phyloP scores from a whole-genome alignment of 2,888 invertebrate genomes.

The Clostera curtula region DNA sequence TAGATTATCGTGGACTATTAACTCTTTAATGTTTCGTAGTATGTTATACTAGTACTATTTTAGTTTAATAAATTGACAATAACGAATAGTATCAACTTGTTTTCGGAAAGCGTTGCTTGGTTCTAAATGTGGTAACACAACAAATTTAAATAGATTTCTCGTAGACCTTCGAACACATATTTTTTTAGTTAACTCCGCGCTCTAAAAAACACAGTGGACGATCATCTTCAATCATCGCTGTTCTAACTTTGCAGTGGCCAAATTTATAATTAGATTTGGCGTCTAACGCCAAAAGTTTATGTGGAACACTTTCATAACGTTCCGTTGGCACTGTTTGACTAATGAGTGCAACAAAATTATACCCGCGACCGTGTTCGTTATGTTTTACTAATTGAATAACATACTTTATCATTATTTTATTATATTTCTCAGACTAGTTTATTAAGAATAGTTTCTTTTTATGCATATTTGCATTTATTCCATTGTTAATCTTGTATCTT shows the following conservation, averaged over 20 bases:
- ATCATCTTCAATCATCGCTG: slow-evolving; percentile 12
- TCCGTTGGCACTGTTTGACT: slow-evolving; percentile 38
- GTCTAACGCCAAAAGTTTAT: slow-evolving; percentile 42
- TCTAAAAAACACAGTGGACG: slow-evolving; percentile 12
- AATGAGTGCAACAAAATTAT: slow-evolving; percentile 23
- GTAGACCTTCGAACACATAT: slow-evolving; percentile 7
- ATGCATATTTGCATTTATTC: not conserved
- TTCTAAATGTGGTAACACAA: too few relatives aligned
- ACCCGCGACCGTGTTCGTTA: slow-evolving; percentile 13
- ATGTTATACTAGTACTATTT: too few relatives aligned
- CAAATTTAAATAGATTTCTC: too few relatives aligned
- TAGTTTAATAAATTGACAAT: too few relatives aligned
- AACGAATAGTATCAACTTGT: too few relatives aligned
- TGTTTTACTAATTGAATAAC: slow-evolving; percentile 15
- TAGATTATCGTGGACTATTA: too few relatives aligned
- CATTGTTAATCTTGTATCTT: too few relatives aligned
- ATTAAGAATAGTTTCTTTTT: too few relatives aligned
- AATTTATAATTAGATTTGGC: slow-evolving; percentile 39
- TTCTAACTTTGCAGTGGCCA: slow-evolving; percentile 41
- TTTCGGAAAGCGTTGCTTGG: too few relatives aligned
- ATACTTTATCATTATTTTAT: not conserved
- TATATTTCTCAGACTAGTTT: too few relatives aligned
- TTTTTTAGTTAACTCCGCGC: slow-evolving; percentile 11
- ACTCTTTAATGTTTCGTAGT: too few relatives aligned
- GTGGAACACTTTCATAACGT: slow-evolving; percentile 46